Evolutionary conservation across 1,140 invertebrate species (phyloP), one percentile per base, ranked within the genome.

Genomic region (Apis florea): DNA sequence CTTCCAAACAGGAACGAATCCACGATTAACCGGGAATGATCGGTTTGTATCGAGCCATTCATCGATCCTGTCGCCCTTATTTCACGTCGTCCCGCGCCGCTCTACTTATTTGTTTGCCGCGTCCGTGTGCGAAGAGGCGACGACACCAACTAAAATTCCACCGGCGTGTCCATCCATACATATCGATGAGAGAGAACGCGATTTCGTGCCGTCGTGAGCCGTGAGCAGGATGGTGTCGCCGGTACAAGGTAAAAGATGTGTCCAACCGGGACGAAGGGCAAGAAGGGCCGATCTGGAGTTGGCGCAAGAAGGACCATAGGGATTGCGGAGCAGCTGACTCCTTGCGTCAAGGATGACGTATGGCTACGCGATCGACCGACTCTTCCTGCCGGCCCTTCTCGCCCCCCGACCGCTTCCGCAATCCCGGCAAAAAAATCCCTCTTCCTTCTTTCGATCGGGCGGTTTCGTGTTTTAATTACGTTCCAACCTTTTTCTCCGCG

Each of bases 101-200:
- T 88, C 88, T 90, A 90, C 88, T 90, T 89, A 89, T 90, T 90
- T 90, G 87, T 84, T 82, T 83, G 82, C 74, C 68, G 26, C 83
- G 75, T 82, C 69, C 81, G 79, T 86, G 80, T 67, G 61, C 24
- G 79, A 71, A 69, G 70, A 81, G 79, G 72, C 79, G 87, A 89
- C 79, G 87, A 89, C 82, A 90, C 90, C 91, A 93, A 93, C 93
- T 93, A 93, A 93, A 93, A 93, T 93, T 93, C 93, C 93, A 85
- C 74, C 79, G 84, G 82, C 89, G 92, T 91, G 91, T 92, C 89
- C 89, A 89, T 89, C 86, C 89, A 89, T 90, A 92, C 90, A 92
- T 93, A 93, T 93, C 90, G 92, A 93, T 92, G 90, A 92, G 89
- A 82, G 89, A 77, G 68, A 80, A 77, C 59, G 81, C 51, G 82